Percentiles rank a stretch among this genome's conserved stretches.
phyloP scores from a whole-genome alignment of 2,113 vertebrate species.

The Nansenia antarctica region DNA sequence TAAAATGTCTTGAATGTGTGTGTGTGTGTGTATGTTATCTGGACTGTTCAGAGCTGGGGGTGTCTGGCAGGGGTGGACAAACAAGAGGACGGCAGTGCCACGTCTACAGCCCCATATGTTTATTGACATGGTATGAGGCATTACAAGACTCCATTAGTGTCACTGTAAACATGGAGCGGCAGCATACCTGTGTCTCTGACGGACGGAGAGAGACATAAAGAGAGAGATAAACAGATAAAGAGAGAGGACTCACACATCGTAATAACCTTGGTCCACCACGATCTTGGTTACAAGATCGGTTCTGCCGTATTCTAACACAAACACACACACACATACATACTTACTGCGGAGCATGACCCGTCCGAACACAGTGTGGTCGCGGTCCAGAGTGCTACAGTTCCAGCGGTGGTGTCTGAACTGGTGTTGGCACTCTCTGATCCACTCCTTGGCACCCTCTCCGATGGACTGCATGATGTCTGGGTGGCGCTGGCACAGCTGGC shows the following conservation, averaged over 20 bases:
- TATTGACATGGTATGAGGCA: background rate
- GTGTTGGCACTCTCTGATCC: constrained; percentile 85
- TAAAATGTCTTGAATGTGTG: too few species aligned
- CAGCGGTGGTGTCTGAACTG: constrained; percentile 86
- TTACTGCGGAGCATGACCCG: constrained; percentile 88
- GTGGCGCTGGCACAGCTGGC: constrained; percentile 84
- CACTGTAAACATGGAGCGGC: background rate
- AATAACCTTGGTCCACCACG: background rate
- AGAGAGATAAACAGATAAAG: too few species aligned
- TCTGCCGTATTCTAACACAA: background rate
- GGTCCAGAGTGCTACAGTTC: constrained; percentile 89
- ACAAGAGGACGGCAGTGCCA: background rate
- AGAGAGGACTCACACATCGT: background rate
- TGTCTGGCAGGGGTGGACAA: background rate
- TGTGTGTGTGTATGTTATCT: background rate
- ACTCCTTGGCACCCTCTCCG: constrained; percentile 83
- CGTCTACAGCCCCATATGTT: background rate
- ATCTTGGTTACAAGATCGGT: too few species aligned
- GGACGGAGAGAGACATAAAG: background rate
- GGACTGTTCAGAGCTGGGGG: background rate
- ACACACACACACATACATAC: constrained; percentile 17
- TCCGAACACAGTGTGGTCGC: constrained; percentile 74
- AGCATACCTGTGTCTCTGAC: background rate
- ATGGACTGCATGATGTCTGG: constrained; percentile 86
- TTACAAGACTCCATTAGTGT: background rate